Base-by-base conservation (phyloP, 2,113 vertebrate genomes). In the Aspiorhynchus laticeps region DNA sequence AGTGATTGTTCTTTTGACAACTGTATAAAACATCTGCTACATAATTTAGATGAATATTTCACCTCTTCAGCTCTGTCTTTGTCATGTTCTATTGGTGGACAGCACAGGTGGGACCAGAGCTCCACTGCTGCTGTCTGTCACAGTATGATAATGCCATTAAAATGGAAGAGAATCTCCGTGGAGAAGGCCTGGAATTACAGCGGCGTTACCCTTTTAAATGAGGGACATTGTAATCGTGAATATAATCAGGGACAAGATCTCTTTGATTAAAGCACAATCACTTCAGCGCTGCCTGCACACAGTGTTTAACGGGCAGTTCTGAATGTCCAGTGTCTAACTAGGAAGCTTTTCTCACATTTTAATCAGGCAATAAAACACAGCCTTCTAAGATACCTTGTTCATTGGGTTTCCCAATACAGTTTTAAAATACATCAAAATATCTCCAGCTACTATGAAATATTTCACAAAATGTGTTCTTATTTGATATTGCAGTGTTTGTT, bases 231-330 rank as follows among this genome's bases (percentile, higher is more conserved):
- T 38, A 86, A 77, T 77, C 74, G 41, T 24, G 69, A 73, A 41
- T 73, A 12, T 41, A 41, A 74, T 74, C 71, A 74, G 65, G 82
- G 56, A 76, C 11, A 56, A 53, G 85, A 76, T 81, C 59, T 21
- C 61, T 77, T 80, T 88, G 85, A 88, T 86, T 88, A 81, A 88
- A 78, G 71, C 38, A 84, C 85, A 86, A 86, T 88, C 81, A 88
- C 74, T 67, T 48, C 56, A 43, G 12, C 67, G 17, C 85, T 79
- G 76, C 41, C 43, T 69, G 21, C 41, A 24, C 41, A 56, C 17
- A 76, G 6, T 53, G 17, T 43, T 79, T 53, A 17, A 75, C 1
- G 19, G 31, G 46, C 21, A 31, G 33, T 65, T 28, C 36, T 63
- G n/a, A 21, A 63, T 63, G 41, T 63, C 11, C 31, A 80, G 56